Base-by-base conservation (phyloP, 1,140 invertebrate species). In the Aphidius ervi region DNA sequence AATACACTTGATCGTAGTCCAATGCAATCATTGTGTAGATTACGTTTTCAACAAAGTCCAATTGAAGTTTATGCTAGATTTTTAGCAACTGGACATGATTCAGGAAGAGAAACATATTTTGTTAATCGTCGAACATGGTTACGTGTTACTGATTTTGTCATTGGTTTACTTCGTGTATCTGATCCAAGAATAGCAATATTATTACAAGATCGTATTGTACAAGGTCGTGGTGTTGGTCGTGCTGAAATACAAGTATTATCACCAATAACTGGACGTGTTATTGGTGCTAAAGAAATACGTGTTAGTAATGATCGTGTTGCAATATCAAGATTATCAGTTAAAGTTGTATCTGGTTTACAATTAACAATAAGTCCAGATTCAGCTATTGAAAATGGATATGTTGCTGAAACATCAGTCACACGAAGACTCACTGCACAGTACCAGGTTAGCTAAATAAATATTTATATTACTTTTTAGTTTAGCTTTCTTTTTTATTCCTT, bases 221-320 rank as follows among this genome's bases (percentile, higher is more conserved):
- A 94, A 73, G 95, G 95, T 6, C 83, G 90, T n/a, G 87, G 88
- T 5, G 88, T 91, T 52, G 96, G 95, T 4, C 79, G 91, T 20
- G 95, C 95, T 3, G 94, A 97, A 81, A 88, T 98, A 0, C 95
- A 98, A 82, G 90, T 95, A 8, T 72, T 97, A 10, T 96, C 94
- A 0, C 93, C 94, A 1, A 93, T 96, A 40, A 94, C 92, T 5
- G 94, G 95, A 2, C 84, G 92, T 20, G 91, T 96, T 1, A 90
- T 97, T 67, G 95, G 94, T 23, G 87, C 92, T 0, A 90, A 90
- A 60, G 95, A 98, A 81, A 86, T 98, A 7, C 84, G 92, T 2
- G 94, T 98, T 10, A 89, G 89, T 9, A 93, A 90, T 71, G 95
- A 97, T 73, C 93, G 94, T 72, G 93, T 97, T 1, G 88, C 86